A percentile compares a stretch with the other conserved stretches of the same genome.
phyloP scores from a whole-genome alignment of 2,888 invertebrate species.

The Drosophila prostipennis region DNA sequence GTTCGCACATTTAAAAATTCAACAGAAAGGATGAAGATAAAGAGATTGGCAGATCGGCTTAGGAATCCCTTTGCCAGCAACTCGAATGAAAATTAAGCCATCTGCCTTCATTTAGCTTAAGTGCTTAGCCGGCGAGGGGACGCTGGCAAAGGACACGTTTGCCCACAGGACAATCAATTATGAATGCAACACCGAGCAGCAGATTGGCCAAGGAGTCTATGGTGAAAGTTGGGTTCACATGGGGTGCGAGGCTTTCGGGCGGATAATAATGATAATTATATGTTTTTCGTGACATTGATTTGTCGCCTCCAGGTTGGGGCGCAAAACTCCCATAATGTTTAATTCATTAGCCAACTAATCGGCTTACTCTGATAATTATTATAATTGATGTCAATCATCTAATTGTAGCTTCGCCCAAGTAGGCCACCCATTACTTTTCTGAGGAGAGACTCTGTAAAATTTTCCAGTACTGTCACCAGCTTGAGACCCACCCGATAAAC shows the following conservation, averaged over 20 bases:
- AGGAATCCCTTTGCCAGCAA: conserved; percentile 43
- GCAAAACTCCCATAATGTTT: conserved; percentile 24
- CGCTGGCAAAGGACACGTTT: conserved; percentile 36
- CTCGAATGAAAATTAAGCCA: conserved; percentile 53
- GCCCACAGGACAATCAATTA: conserved; percentile 73
- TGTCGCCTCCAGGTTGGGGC: conserved; percentile 21
- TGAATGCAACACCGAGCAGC: conserved; percentile 53
- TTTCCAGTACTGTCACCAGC: background rate
- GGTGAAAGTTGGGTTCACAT: conserved; percentile 12
- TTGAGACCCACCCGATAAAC: background rate
- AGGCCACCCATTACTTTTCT: conserved; percentile 11
- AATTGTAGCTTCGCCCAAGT: conserved; percentile 17
- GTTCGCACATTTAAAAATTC: conserved; percentile 32
- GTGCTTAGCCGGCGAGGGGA: conserved; percentile 36
- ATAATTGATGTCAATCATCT: conserved; percentile 40
- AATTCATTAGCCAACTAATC: conserved; percentile 50
- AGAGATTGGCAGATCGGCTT: conserved; percentile 34
- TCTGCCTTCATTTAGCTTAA: conserved; percentile 54
- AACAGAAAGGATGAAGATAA: conserved; percentile 18
- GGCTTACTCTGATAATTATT: conserved; percentile 53
- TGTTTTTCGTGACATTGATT: conserved; percentile 54
- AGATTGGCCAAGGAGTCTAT: background rate
- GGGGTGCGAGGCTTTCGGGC: conserved; percentile 9
- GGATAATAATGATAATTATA: conserved; percentile 44
- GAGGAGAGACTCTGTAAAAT: background rate